Percentiles rank a stretch among this genome's conserved stretches.
Evolutionary conservation across 2,113 vertebrate genomes (phyloP).

Genomic region (Proterorhinus semilunaris): DNA sequence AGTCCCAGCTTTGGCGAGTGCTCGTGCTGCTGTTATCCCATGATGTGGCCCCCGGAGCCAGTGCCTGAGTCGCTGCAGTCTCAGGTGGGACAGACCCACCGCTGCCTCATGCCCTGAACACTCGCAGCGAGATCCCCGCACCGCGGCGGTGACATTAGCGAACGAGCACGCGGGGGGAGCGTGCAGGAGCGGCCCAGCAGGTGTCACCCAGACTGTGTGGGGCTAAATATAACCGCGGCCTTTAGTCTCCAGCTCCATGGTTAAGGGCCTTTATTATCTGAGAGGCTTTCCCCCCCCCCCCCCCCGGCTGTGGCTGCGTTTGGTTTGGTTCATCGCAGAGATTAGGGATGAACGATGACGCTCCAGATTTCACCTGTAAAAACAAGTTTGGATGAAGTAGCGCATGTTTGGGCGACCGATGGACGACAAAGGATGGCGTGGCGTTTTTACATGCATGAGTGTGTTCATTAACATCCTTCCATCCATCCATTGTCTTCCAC

Average conservation of each 20-base stretch:
- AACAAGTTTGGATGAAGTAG: no score
- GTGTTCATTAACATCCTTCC: no score
- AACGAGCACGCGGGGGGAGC: slow-evolving; percentile 12
- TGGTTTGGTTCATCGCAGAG: not conserved
- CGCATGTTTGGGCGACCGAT: no score
- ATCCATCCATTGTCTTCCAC: no score
- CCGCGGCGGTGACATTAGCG: slow-evolving; percentile 14
- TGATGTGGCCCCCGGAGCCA: slow-evolving; percentile 9
- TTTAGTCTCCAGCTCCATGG: not conserved
- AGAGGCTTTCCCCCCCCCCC: not conserved
- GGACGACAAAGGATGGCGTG: no score
- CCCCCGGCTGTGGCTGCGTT: no score
- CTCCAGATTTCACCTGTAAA: no score
- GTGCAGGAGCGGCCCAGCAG: not conserved
- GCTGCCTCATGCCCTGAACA: not conserved
- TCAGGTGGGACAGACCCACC: not conserved
- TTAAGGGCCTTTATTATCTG: not conserved
- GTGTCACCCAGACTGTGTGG: not conserved
- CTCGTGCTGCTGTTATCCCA: no score
- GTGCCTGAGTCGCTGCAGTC: slow-evolving; percentile 22
- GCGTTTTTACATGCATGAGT: no score
- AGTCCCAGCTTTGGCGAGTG: no score
- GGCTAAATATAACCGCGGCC: not conserved
- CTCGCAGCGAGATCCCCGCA: not conserved
- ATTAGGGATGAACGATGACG: no score